These are phyloP conservation scores for Hecatera dysodea DNA, from an alignment of 2,888 invertebrate genomes.

Conservation along the genomic window DNA sequence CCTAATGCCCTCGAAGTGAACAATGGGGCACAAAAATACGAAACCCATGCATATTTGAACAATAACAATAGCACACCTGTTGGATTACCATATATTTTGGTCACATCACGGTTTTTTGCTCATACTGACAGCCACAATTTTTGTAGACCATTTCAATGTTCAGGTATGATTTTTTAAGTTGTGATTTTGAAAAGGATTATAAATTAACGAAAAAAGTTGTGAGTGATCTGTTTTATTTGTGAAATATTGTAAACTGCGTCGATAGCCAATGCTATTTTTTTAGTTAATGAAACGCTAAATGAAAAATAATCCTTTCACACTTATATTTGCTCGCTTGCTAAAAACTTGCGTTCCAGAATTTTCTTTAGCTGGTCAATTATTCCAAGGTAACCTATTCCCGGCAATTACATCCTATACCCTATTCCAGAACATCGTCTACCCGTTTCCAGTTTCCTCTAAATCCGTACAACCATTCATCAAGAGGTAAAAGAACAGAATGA, in stretches of 20 bases:
- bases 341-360: too few relatives aligned
- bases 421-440: too few relatives aligned
- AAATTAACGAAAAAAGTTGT: background rate
- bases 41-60: constrained; percentile 78
- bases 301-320: too few relatives aligned
- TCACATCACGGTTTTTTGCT: constrained; percentile 62
- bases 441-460: too few relatives aligned
- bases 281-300: too few relatives aligned
- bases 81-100: constrained; percentile 66
- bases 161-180: constrained; percentile 45
- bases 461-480: too few relatives aligned
- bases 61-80: constrained; percentile 82
- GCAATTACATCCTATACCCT: too few relatives aligned
- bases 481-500: too few relatives aligned
- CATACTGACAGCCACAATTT: constrained; percentile 58
- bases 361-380: too few relatives aligned
- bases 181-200: constrained; percentile 38
- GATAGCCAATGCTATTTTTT: too few relatives aligned
- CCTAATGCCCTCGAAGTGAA: constrained; percentile 72
- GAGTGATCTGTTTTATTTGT: constrained; percentile 9
- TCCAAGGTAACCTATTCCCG: too few relatives aligned
- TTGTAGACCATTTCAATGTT: constrained; percentile 38
- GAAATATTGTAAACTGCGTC: background rate
- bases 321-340: too few relatives aligned
- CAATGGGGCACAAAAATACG: constrained; percentile 65